These are phyloP conservation scores for Phoxinus phoxinus DNA, from an alignment of 2,113 vertebrate genomes.

Conservation along the genomic window DNA sequence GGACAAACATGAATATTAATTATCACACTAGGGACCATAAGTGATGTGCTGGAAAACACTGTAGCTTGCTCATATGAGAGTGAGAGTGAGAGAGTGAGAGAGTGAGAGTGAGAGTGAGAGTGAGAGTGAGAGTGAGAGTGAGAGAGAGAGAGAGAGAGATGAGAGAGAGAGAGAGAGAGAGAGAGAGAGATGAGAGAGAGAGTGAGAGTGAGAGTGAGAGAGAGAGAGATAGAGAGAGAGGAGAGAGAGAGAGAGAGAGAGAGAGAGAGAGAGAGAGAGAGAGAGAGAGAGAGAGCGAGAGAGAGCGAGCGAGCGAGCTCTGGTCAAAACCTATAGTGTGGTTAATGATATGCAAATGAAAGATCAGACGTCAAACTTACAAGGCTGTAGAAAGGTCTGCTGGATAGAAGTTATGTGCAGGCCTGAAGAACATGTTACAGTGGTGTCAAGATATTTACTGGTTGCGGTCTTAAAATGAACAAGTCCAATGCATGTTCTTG, in stretches of 20 bases:
- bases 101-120: slow-evolving; percentile 56
- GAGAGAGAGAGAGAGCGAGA: slow-evolving; percentile 55
- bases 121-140: slow-evolving; percentile 32
- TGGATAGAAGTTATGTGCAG: background rate
- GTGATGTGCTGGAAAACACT: slow-evolving; percentile 67
- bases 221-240: slow-evolving; percentile 43
- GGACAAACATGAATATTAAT: slow-evolving; percentile 84
- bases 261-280: slow-evolving; percentile 39
- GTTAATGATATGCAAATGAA: slow-evolving; percentile 71
- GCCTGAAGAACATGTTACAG: background rate
- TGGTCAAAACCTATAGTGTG: slow-evolving; percentile 71
- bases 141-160: slow-evolving; percentile 54
- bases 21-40: slow-evolving; percentile 76
- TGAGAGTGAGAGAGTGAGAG: slow-evolving; percentile 27
- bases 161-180: background rate
- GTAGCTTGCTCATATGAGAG: slow-evolving; percentile 69
- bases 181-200: slow-evolving; percentile 61
- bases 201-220: slow-evolving; percentile 57
- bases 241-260: slow-evolving; percentile 55
- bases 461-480: background rate
- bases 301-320: no score
- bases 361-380: slow-evolving; percentile 73
- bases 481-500: background rate
- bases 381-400: slow-evolving; percentile 53
- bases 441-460: background rate